These are phyloP conservation scores for Philotrypesis tridentata DNA, from an alignment of 1,140 invertebrate genomes.

Conservation along the genomic window DNA sequence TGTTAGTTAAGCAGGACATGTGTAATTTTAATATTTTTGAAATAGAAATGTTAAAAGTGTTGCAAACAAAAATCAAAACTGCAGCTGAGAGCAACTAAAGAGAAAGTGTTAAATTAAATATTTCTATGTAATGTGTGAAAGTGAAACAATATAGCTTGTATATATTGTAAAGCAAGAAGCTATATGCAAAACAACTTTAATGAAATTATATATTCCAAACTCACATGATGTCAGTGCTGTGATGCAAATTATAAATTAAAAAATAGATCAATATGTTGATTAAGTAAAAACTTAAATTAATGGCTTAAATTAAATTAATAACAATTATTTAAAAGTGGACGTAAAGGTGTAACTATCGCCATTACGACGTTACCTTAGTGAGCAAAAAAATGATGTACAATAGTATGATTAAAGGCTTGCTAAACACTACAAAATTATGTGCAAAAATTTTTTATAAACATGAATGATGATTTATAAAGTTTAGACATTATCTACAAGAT, in stretches of 20 bases:
- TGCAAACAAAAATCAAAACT: slow-evolving; percentile 8
- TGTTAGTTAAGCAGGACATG: not conserved
- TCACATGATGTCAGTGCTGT: slow-evolving; percentile 65
- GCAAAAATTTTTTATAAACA: not conserved
- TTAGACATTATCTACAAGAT: not conserved
- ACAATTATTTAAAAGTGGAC: not conserved
- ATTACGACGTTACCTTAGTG: not conserved
- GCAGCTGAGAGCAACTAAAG: slow-evolving; percentile 25
- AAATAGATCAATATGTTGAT: slow-evolving; percentile 25
- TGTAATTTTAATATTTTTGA: not conserved
- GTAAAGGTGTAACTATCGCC: not conserved
- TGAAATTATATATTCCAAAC: slow-evolving; percentile 55
- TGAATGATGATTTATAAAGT: not conserved
- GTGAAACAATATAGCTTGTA: not conserved
- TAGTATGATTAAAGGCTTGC: not conserved
- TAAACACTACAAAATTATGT: not conserved
- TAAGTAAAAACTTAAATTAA: slow-evolving; percentile 11
- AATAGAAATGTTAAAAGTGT: not conserved
- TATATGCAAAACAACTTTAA: slow-evolving; percentile 51
- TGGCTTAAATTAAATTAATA: slow-evolving; percentile 1
- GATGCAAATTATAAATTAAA: slow-evolving; percentile 48
- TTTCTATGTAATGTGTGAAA: not conserved
- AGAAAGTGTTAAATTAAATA: not conserved
- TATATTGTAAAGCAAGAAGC: slow-evolving; percentile 42
- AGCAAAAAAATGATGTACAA: slow-evolving; percentile 1